Conservation (phyloP, 2,888 invertebrate species). For the Fissipunctia ypsillon region DNA sequence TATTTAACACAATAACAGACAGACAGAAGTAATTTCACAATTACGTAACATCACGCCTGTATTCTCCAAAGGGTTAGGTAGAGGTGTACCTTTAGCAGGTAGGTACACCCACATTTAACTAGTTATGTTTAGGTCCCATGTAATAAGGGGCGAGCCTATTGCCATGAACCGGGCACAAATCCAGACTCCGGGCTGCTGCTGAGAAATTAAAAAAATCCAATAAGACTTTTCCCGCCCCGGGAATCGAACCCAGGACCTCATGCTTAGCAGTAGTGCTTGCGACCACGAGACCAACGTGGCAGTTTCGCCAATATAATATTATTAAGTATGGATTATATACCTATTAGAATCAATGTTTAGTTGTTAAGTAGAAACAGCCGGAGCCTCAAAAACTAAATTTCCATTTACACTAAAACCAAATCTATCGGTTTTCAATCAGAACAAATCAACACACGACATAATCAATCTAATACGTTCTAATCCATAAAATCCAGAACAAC, state of each 20-base stretch:
- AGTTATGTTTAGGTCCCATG: no score
- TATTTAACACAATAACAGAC: not conserved
- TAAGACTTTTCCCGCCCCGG: not conserved
- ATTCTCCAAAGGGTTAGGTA: not conserved
- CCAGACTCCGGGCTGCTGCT: not conserved
- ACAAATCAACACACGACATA: not conserved
- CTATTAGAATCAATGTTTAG: not conserved
- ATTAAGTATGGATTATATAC: no score
- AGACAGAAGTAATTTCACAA: not conserved
- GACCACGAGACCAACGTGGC: not conserved
- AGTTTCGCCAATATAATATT: not conserved
- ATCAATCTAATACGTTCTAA: conserved; percentile 35
- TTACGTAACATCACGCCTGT: not conserved
- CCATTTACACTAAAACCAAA: not conserved
- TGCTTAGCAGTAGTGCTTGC: not conserved
- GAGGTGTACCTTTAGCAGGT: not conserved
- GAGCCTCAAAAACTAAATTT: not conserved
- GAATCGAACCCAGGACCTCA: not conserved
- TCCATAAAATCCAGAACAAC: conserved; percentile 28
- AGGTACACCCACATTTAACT: not conserved
- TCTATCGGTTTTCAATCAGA: conserved; percentile 8
- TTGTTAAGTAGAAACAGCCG: not conserved
- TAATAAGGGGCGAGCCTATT: not conserved
- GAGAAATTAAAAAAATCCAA: not conserved
- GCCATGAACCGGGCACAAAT: no score